Evolutionary conservation across 2,797 vertebrate species (phyloP), one percentile per base, ranked within the genome.

Genomic region (Heterohyrax brucei): DNA sequence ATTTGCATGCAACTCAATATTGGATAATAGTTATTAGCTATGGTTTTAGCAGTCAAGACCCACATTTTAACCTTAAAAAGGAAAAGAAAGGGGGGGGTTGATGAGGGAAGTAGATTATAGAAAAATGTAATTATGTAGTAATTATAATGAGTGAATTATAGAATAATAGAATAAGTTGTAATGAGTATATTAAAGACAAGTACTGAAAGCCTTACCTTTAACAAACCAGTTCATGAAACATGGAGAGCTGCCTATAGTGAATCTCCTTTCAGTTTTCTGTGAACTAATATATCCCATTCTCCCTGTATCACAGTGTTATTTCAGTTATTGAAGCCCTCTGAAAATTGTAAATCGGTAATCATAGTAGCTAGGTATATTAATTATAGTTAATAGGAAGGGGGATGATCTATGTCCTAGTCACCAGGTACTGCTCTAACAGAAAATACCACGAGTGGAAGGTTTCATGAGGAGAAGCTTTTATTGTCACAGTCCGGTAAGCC

Each of bases 311-410:
- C 30, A 64, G 33, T 73, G 56, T 93, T 90, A 24, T 61, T 96
- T 87, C 87, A 86, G 91, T 72, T 93, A 53, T 87, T 62, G 78
- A 91, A 83, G 21, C 61, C 13, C 79, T 95, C 53, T 95, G 76
- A 82, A 94, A 92, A 92, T 13, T 93, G 7, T 87, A 83, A 91
- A 62, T 85, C 93, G 64, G 13, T 79, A 48, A 18, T 91, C 28
- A 62, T 62, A 26, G 10, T 90, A 93, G 5, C 61, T 94, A 73
- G 53, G 28, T 87, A 66, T 33, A 66, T 82, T 81, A 92, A 33
- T 85, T 88, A 70, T 86, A 59, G 33, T 26, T 68, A 48, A 10
- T 24, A 76, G n/a, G 53, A 79, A 26, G 70, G 22, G 62, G 70
- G 16, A 68, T 72, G n/a, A 28, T 73, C 26, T 56, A 78, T 75